Conservation (phyloP, 2,797 vertebrate species). For the Balearica regulorum region DNA sequence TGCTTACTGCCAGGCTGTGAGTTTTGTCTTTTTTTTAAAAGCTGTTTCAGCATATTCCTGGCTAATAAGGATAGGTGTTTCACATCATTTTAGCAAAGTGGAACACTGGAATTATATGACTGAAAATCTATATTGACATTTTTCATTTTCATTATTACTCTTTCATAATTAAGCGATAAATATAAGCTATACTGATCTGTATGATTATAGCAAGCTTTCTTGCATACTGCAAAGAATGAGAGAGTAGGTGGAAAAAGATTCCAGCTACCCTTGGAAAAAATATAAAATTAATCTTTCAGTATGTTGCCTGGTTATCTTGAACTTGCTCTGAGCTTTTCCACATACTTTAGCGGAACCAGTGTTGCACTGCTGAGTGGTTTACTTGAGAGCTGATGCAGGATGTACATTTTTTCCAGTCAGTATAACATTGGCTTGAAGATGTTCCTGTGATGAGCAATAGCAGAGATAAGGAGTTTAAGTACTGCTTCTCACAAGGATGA, state of each 20-base stretch:
- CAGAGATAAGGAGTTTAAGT: neutral
- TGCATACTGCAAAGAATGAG: neutral
- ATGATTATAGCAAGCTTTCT: neutral
- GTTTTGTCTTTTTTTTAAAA: neutral
- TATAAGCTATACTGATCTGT: neutral
- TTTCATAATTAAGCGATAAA: slow-evolving; percentile 49
- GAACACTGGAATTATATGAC: slow-evolving; percentile 19
- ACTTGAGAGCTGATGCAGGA: neutral
- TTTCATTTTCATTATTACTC: slow-evolving; percentile 57
- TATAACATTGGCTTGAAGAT: neutral
- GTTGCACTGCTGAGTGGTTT: neutral
- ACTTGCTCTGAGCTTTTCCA: neutral
- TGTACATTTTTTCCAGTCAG: neutral
- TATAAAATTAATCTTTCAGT: neutral
- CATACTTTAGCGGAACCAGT: neutral
- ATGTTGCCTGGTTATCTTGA: neutral
- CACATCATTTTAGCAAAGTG: slow-evolving; percentile 51
- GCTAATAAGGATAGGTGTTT: slow-evolving; percentile 13
- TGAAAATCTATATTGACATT: slow-evolving; percentile 52
- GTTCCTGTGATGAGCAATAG: neutral
- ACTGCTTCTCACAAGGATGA: neutral
- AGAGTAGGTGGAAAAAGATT: neutral
- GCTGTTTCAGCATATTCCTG: slow-evolving; percentile 44
- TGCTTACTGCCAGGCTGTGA: neutral
- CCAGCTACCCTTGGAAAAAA: neutral